These are phyloP conservation scores for Orchestes rusci DNA, from an alignment of 2,888 invertebrate genomes.

Conservation along the genomic window DNA sequence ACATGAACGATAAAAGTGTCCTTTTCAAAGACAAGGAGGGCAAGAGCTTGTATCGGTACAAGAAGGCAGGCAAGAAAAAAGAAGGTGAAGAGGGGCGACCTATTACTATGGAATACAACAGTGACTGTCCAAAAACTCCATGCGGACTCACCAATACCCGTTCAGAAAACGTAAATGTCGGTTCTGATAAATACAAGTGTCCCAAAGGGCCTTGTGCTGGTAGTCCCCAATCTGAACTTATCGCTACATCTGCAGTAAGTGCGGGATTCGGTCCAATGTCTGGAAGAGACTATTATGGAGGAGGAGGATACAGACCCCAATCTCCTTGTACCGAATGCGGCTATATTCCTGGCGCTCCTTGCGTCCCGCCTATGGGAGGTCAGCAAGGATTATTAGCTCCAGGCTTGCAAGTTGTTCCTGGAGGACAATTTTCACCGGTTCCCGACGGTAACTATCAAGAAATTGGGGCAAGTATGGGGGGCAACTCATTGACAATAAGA, in stretches of 20 bases:
- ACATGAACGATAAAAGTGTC: conserved; percentile 42
- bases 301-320: too few species aligned
- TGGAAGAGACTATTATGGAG: conserved; percentile 1
- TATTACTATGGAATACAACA: too few species aligned
- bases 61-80: conserved; percentile 33
- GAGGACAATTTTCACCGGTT: background rate
- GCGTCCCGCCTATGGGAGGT: conserved; percentile 11
- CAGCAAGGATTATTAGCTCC: background rate
- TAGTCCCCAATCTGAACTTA: background rate
- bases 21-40: conserved; percentile 45
- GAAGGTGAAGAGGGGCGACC: background rate
- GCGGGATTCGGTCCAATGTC: background rate
- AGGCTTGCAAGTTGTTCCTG: background rate
- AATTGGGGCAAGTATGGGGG: conserved; percentile 58
- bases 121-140: conserved; percentile 24
- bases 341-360: conserved; percentile 21
- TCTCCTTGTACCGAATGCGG: conserved; percentile 31
- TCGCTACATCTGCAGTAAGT: background rate
- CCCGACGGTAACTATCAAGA: conserved; percentile 51
- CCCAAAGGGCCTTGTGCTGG: conserved; percentile 15
- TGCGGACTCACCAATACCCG: conserved; percentile 13
- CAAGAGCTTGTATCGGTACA: conserved; percentile 41
- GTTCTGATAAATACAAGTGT: conserved; percentile 3
- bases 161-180: too few species aligned
- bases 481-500: conserved; percentile 58